Evolutionary conservation across 2,888 invertebrate species (phyloP).

Genomic region (Lasioglossum calceatum): DNA sequence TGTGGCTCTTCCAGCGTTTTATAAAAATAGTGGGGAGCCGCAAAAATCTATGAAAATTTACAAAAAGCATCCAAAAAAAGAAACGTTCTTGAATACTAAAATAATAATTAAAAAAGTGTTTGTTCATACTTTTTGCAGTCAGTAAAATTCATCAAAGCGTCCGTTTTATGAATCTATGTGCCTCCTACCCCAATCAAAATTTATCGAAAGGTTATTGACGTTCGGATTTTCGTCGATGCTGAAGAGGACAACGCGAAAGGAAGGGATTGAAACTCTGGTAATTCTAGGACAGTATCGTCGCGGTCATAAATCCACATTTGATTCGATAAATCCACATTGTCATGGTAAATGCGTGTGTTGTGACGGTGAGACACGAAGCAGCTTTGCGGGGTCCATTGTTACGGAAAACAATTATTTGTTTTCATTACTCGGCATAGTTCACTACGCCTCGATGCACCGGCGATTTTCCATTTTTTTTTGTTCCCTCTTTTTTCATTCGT

Average conservation of each 20-base stretch:
- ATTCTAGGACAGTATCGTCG: slow-evolving; percentile 15
- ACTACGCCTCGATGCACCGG: slow-evolving; percentile 53
- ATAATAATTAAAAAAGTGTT: neutral
- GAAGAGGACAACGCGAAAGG: neutral
- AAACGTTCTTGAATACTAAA: neutral
- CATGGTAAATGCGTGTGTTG: slow-evolving; percentile 38
- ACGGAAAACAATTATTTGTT: slow-evolving; percentile 71
- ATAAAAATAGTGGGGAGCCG: neutral
- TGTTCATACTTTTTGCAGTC: neutral
- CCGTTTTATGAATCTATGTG: neutral
- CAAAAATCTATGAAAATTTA: neutral
- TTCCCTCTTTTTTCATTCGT: neutral
- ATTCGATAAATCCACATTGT: slow-evolving; percentile 40
- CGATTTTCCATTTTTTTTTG: slow-evolving; percentile 43
- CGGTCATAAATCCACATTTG: slow-evolving; percentile 37
- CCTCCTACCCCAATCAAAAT: neutral
- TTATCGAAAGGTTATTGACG: neutral
- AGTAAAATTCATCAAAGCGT: neutral
- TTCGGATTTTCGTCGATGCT: neutral
- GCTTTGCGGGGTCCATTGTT: slow-evolving; percentile 59
- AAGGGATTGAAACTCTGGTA: slow-evolving; percentile 7
- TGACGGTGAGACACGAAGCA: slow-evolving; percentile 47
- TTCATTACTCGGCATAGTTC: slow-evolving; percentile 60
- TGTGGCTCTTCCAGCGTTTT: neutral
- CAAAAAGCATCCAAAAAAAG: neutral